phyloP scores from a whole-genome alignment of 2,113 vertebrate genomes.

The Caretta caretta region DNA sequence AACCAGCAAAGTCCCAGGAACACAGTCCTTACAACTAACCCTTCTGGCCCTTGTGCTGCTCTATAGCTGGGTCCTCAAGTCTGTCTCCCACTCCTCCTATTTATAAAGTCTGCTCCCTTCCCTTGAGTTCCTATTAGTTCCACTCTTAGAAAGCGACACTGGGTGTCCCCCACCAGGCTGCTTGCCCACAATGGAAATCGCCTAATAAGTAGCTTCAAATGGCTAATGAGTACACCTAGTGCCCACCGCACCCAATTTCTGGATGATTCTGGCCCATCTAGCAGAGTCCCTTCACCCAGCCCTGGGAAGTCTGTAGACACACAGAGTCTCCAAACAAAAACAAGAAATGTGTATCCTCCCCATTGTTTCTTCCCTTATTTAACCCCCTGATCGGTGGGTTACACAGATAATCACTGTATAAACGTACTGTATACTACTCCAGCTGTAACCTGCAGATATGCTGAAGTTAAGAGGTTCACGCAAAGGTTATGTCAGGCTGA shows the following conservation, averaged over 20 bases:
- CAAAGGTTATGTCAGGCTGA: constrained; percentile 21
- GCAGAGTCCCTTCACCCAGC: neutral
- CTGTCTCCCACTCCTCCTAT: neutral
- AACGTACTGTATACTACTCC: neutral
- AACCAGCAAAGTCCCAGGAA: neutral
- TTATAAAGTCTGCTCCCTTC: neutral
- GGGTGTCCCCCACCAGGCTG: neutral
- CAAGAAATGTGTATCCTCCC: neutral
- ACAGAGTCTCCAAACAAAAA: no score
- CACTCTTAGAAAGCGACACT: neutral
- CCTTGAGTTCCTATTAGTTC: neutral
- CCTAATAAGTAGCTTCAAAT: neutral
- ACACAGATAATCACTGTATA: neutral
- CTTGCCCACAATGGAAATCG: neutral
- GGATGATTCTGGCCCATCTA: neutral
- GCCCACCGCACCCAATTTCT: neutral
- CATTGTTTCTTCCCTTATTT: neutral
- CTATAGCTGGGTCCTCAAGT: neutral
- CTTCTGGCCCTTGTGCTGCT: neutral
- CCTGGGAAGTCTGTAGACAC: neutral
- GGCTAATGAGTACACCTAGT: neutral
- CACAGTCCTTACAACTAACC: neutral
- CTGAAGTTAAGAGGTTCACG: constrained; percentile 41
- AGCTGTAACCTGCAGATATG: neutral
- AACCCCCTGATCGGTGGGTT: neutral